phyloP scores from a whole-genome alignment of 1,140 invertebrate species.

The Cydia fagiglandana region DNA sequence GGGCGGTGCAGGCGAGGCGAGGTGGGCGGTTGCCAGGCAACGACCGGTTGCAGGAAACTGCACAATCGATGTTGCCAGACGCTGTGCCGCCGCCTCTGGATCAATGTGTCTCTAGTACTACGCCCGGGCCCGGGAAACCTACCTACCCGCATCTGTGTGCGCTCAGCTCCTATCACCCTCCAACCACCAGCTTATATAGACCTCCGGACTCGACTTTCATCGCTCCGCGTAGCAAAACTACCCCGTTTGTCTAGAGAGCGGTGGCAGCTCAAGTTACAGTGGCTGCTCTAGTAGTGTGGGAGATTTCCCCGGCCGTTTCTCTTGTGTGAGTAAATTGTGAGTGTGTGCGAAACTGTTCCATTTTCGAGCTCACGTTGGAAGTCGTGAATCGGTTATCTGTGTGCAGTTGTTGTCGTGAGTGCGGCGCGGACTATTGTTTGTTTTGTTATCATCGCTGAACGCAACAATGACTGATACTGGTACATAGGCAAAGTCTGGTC shows the following conservation, averaged over 20 bases:
- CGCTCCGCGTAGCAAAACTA: not conserved
- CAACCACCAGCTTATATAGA: conserved; percentile 43
- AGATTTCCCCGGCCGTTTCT: conserved; percentile 55
- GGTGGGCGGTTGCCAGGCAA: conserved; percentile 69
- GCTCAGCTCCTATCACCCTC: conserved; percentile 42
- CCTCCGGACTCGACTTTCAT: conserved; percentile 42
- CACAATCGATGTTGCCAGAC: conserved; percentile 78
- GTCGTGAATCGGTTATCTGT: conserved; percentile 71
- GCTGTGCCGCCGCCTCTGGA: conserved; percentile 61
- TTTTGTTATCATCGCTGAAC: conserved; percentile 63
- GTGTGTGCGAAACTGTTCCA: conserved; percentile 50
- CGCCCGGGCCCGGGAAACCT: conserved; percentile 72
- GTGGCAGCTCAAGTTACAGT: conserved; percentile 47
- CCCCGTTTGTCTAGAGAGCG: conserved; percentile 33
- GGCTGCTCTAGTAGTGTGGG: conserved; percentile 46
- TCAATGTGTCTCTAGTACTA: conserved; percentile 79
- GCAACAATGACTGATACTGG: conserved; percentile 30
- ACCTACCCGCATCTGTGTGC: conserved; percentile 53
- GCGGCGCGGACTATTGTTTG: conserved; percentile 69
- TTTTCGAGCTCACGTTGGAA: conserved; percentile 62
- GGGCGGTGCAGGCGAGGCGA: conserved; percentile 52
- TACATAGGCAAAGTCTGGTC: conserved; percentile 20
- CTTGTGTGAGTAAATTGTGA: conserved; percentile 51
- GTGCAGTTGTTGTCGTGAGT: conserved; percentile 56
- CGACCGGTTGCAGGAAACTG: conserved; percentile 74